Evolutionary conservation across 2,888 invertebrate species (phyloP).

Genomic region (Spialia ferax): DNA sequence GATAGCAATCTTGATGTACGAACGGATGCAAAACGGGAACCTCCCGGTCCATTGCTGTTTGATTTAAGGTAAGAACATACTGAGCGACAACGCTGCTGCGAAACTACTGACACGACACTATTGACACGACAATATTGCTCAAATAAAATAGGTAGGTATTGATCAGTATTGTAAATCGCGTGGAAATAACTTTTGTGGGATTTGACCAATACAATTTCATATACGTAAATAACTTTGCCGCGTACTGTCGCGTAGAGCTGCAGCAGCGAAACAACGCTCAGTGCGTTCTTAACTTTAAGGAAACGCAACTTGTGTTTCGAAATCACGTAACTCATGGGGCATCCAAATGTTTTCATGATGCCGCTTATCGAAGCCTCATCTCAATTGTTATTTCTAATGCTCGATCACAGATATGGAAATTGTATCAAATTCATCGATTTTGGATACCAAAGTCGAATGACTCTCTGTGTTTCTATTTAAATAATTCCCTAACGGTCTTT

Average conservation of each 20-base stretch:
- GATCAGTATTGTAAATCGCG: too few relatives aligned
- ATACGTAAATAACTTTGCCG: too few relatives aligned
- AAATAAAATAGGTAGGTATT: too few relatives aligned
- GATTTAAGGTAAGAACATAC: too few relatives aligned
- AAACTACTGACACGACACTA: too few relatives aligned
- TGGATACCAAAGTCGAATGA: slow-evolving; percentile 45
- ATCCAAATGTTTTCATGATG: slow-evolving; percentile 52
- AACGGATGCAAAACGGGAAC: slow-evolving; percentile 85
- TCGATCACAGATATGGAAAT: slow-evolving; percentile 58
- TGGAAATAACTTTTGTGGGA: too few relatives aligned
- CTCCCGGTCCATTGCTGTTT: slow-evolving; percentile 64
- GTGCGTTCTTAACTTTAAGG: too few relatives aligned
- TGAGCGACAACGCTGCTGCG: too few relatives aligned
- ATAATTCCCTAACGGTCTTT: slow-evolving; percentile 1
- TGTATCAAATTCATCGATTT: slow-evolving; percentile 55
- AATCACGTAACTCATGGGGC: slow-evolving; percentile 50
- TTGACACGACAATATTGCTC: too few relatives aligned
- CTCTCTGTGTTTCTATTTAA: slow-evolving; percentile 37
- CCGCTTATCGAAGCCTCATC: slow-evolving; percentile 70
- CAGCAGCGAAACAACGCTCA: too few relatives aligned
- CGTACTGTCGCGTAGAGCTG: too few relatives aligned
- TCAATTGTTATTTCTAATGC: slow-evolving; percentile 70
- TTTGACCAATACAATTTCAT: too few relatives aligned
- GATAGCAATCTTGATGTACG: slow-evolving; percentile 86
- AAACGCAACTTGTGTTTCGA: slow-evolving; percentile 62